Evolutionary conservation across 1,140 invertebrate species (phyloP).

Genomic region (Holcopasites calliopsidis): DNA sequence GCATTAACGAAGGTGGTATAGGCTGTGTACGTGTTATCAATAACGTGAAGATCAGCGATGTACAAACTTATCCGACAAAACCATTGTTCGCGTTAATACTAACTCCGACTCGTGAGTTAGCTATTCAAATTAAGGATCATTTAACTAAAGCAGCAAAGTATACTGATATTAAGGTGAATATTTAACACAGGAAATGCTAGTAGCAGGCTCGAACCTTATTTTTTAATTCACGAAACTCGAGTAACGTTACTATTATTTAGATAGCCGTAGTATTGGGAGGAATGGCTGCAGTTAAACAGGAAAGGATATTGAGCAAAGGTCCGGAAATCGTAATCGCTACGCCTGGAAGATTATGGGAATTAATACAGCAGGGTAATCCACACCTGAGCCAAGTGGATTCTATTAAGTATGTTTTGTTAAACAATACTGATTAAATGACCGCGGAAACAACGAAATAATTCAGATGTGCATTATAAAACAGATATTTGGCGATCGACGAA

Average conservation of each 20-base stretch:
- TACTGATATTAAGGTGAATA: conserved; percentile 84
- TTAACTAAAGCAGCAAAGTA: conserved; percentile 89
- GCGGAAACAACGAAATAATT: conserved; percentile 44
- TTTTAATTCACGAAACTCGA: conserved; percentile 21
- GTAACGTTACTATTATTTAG: conserved; percentile 54
- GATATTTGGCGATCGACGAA: conserved; percentile 97
- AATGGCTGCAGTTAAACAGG: conserved; percentile 94
- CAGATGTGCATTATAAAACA: conserved; percentile 64
- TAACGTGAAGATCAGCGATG: conserved; percentile 77
- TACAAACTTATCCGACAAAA: conserved; percentile 65
- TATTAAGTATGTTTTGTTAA: conserved; percentile 81
- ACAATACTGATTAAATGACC: conserved; percentile 31
- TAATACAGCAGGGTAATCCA: conserved; percentile 88
- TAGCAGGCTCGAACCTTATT: no score
- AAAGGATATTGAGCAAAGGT: conserved; percentile 88
- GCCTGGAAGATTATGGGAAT: conserved; percentile 96
- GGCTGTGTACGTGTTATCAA: conserved; percentile 84
- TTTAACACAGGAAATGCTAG: neutral
- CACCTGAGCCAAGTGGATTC: conserved; percentile 86
- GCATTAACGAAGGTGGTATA: conserved; percentile 70
- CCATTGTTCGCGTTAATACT: conserved; percentile 91
- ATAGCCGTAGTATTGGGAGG: conserved; percentile 93
- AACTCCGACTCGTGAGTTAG: conserved; percentile 97
- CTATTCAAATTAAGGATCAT: conserved; percentile 95
- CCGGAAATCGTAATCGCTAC: conserved; percentile 98